phyloP scores from a whole-genome alignment of 2,113 vertebrate genomes.

The Trogon surrucura region DNA sequence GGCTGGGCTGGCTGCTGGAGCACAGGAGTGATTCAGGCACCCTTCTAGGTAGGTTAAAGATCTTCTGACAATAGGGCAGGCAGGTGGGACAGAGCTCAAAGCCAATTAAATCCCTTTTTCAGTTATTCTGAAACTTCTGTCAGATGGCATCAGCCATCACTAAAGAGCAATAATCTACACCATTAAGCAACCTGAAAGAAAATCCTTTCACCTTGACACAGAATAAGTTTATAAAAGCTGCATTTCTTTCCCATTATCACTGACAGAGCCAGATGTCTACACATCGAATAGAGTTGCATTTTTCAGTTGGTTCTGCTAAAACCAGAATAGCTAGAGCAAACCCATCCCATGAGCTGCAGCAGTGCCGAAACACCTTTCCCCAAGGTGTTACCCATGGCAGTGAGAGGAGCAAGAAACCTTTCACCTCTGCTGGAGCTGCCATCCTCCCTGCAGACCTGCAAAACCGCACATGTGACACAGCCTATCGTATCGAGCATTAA shows the following conservation, averaged over 20 bases:
- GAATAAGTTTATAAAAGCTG: not conserved
- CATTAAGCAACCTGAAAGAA: not conserved
- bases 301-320: not conserved
- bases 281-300: not conserved
- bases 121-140: not conserved
- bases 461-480: not conserved
- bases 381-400: not conserved
- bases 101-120: not conserved
- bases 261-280: not conserved
- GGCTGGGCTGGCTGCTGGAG: not conserved
- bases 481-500: not conserved
- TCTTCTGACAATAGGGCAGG: not conserved
- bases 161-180: not conserved
- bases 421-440: not conserved
- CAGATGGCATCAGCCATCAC: not conserved
- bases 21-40: not conserved
- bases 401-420: not conserved
- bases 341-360: rapidly evolving
- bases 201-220: not conserved
- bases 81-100: not conserved
- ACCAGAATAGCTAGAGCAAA: not conserved
- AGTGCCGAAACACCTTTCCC: not conserved
- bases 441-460: not conserved
- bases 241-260: not conserved
- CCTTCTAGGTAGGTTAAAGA: not conserved